A percentile compares a stretch with the other conserved stretches of the same genome.
Evolutionary conservation across 2,888 invertebrate species (phyloP).

Genomic region (Hedya salicella): DNA sequence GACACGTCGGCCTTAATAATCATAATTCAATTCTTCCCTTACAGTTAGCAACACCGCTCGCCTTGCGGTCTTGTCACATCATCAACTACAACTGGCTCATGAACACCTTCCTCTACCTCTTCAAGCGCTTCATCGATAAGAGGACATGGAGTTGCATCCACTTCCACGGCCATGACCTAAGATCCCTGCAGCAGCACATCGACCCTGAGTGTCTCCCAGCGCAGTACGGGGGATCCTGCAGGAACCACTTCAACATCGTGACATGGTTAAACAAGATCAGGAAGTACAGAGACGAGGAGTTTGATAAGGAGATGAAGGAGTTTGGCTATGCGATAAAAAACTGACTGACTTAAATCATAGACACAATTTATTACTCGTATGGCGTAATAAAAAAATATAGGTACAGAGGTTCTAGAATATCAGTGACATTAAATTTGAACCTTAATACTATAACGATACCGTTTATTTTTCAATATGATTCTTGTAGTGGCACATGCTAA

Average conservation of each 20-base stretch:
- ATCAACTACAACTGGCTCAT: slow-evolving; percentile 92
- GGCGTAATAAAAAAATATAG: too few species aligned
- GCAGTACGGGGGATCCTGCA: slow-evolving; percentile 80
- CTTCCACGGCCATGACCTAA: slow-evolving; percentile 74
- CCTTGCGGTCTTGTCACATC: slow-evolving; percentile 88
- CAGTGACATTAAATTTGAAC: too few species aligned
- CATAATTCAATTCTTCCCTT: slow-evolving; percentile 46
- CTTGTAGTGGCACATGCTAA: too few species aligned
- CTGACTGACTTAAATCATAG: slow-evolving; percentile 48
- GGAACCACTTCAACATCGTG: slow-evolving; percentile 81
- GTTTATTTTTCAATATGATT: too few species aligned
- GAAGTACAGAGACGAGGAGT: slow-evolving; percentile 74
- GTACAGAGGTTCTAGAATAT: too few species aligned
- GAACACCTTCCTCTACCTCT: slow-evolving; percentile 89
- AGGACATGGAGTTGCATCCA: slow-evolving; percentile 82
- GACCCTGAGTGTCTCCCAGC: slow-evolving; percentile 63
- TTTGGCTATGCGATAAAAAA: slow-evolving; percentile 86
- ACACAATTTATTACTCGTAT: too few species aligned
- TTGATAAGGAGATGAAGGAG: slow-evolving; percentile 87
- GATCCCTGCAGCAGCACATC: slow-evolving; percentile 71
- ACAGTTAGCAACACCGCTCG: slow-evolving; percentile 88
- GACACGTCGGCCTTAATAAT: not conserved
- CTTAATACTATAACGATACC: too few species aligned
- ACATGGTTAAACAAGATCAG: slow-evolving; percentile 85
- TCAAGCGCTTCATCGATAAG: slow-evolving; percentile 89